These are phyloP conservation scores for Phanerotoma sp. DNA, from an alignment of 2,888 invertebrate genomes.

Conservation along the genomic window DNA sequence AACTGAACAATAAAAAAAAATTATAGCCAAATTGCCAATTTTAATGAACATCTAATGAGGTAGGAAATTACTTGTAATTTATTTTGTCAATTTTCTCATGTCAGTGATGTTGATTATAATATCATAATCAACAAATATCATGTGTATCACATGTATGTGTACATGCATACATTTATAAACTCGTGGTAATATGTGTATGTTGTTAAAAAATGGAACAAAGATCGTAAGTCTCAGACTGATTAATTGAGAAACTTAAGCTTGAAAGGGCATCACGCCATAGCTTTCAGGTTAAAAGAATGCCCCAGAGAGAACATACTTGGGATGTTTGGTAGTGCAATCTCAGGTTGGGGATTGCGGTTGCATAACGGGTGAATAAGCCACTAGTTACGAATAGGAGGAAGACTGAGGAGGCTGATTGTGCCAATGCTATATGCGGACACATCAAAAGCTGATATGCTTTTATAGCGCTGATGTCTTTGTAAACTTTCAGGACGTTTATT, in stretches of 20 bases:
- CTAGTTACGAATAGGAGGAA: conserved; percentile 44
- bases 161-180: neutral
- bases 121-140: no score
- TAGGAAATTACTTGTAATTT: no score
- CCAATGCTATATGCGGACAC: conserved; percentile 44
- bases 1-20: no score
- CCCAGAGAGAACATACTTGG: conserved; percentile 47
- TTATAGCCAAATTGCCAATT: no score
- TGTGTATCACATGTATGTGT: no score
- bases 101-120: no score
- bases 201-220: neutral
- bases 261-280: conserved; percentile 39
- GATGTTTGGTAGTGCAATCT: conserved; percentile 53
- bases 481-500: conserved; percentile 13
- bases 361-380: conserved; percentile 46
- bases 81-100: no score
- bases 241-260: conserved; percentile 25
- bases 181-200: no score
- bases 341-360: conserved; percentile 50
- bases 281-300: conserved; percentile 46
- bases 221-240: conserved; percentile 8
- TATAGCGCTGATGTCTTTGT: conserved; percentile 27
- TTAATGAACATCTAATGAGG: no score
- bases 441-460: conserved; percentile 36
- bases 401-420: conserved; percentile 42